A percentile compares a stretch with the other conserved stretches of the same genome.
phyloP scores from a whole-genome alignment of 2,113 vertebrate species.

The Tetrao urogallus region DNA sequence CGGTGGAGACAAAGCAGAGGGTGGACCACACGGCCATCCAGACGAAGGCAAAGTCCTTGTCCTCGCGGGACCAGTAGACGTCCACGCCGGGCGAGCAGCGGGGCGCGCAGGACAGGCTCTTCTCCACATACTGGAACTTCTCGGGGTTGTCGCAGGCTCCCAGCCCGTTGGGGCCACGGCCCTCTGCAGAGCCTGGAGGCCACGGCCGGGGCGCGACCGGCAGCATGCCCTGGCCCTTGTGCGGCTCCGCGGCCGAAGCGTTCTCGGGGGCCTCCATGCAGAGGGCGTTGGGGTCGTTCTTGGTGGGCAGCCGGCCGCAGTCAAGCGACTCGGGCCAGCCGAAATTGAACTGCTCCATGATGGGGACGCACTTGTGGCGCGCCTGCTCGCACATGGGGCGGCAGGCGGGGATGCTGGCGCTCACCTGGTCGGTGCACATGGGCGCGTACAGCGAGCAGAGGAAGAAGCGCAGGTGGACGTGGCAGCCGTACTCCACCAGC shows the following conservation, averaged over 20 bases:
- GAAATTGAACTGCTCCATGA: constrained; percentile 97
- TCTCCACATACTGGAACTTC: constrained; percentile 96
- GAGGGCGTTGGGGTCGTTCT: constrained; percentile 94
- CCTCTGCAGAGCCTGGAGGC: constrained; percentile 67
- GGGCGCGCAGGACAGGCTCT: constrained; percentile 91
- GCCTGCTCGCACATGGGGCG: constrained; percentile 99
- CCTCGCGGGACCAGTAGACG: constrained; percentile 93
- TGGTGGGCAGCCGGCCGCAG: constrained; percentile 91
- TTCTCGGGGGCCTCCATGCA: constrained; percentile 99
- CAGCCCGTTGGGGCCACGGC: constrained; percentile 58
- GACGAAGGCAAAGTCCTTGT: constrained; percentile 96
- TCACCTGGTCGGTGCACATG: constrained; percentile 98
- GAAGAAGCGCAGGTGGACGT: constrained; percentile 96
- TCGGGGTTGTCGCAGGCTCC: constrained; percentile 90
- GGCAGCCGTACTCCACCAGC: constrained; percentile 95
- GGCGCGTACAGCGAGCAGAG: constrained; percentile 98
- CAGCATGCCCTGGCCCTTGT: constrained; percentile 90
- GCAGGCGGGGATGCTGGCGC: constrained; percentile 95
- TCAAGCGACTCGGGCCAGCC: constrained; percentile 96
- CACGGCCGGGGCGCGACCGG: constrained; percentile 84
- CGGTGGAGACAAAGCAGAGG: constrained; percentile 94
- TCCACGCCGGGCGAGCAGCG: constrained; percentile 91
- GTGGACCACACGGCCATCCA: constrained; percentile 98
- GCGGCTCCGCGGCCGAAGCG: constrained; percentile 82
- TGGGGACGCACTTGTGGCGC: constrained; percentile 90